A percentile compares a stretch with the other conserved stretches of the same genome.
These are phyloP conservation scores for Daubentonia madagascariensis DNA, from an alignment of 2,113 vertebrate genomes.

Conservation along the genomic window DNA sequence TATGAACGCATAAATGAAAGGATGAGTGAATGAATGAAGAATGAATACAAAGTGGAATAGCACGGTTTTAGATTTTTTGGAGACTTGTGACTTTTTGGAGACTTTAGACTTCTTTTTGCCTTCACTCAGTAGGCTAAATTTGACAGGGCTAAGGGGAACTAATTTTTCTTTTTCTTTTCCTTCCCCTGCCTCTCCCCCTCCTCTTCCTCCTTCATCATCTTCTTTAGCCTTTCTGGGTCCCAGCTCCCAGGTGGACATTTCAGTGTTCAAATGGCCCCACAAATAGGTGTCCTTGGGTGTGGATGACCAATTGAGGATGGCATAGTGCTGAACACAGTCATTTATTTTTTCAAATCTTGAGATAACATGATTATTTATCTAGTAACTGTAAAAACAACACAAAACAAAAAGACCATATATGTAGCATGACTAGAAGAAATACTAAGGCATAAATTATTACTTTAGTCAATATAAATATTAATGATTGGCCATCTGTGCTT, in stretches of 20 bases:
- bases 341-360: background rate
- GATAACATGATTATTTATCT: background rate
- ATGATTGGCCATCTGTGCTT: background rate
- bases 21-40: too few species aligned
- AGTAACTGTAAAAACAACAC: background rate
- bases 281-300: fast-evolving
- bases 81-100: background rate
- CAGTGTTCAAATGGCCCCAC: background rate
- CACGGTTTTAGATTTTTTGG: too few species aligned
- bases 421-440: background rate
- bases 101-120: background rate
- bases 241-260: background rate
- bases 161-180: background rate
- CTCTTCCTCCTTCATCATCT: too few species aligned
- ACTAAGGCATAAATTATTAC: too few species aligned
- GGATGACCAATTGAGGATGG: background rate
- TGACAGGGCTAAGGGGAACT: background rate
- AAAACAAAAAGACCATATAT: background rate
- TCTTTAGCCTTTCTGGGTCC: background rate
- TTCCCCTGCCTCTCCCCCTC: background rate
- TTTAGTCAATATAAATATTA: background rate
- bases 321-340: background rate
- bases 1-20: background rate
- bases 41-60: background rate
- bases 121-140: background rate